Percentiles rank a stretch among this genome's conserved stretches.
These are phyloP conservation scores for Apteryx owenii DNA, from an alignment of 2,113 vertebrate species.

Conservation along the genomic window DNA sequence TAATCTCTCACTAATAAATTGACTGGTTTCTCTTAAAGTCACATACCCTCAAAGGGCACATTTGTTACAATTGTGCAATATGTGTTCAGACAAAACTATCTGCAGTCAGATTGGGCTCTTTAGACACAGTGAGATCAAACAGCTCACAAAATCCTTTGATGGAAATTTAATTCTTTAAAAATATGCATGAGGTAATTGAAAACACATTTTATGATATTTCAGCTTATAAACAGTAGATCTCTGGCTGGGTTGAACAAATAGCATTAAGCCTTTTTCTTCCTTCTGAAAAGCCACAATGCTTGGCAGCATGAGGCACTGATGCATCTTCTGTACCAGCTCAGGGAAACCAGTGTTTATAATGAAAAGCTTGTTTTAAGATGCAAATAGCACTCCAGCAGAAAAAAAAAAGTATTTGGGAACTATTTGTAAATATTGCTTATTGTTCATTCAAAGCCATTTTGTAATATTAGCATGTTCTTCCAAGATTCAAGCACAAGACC, in stretches of 20 bases:
- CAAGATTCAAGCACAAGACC: neutral
- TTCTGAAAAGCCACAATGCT: slow-evolving; percentile 54
- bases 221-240: slow-evolving; percentile 61
- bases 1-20: neutral
- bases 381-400: neutral
- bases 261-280: slow-evolving; percentile 52
- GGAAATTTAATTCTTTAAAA: slow-evolving; percentile 77
- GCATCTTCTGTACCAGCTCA: neutral
- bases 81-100: slow-evolving; percentile 47
- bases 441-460: neutral
- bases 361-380: neutral
- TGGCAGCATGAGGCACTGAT: slow-evolving; percentile 7
- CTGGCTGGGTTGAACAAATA: slow-evolving; percentile 65
- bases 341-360: neutral
- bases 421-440: neutral
- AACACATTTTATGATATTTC: slow-evolving; percentile 71
- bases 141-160: slow-evolving; percentile 73
- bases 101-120: slow-evolving; percentile 54
- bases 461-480: neutral
- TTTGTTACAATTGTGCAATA: slow-evolving; percentile 1
- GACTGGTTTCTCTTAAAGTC: slow-evolving; percentile 4
- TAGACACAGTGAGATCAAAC: slow-evolving; percentile 71
- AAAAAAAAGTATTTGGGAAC: neutral
- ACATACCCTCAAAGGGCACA: slow-evolving; percentile 11
- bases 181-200: slow-evolving; percentile 75